Base-by-base conservation (phyloP, 1,140 invertebrate genomes). In the Drosophila hydei region DNA sequence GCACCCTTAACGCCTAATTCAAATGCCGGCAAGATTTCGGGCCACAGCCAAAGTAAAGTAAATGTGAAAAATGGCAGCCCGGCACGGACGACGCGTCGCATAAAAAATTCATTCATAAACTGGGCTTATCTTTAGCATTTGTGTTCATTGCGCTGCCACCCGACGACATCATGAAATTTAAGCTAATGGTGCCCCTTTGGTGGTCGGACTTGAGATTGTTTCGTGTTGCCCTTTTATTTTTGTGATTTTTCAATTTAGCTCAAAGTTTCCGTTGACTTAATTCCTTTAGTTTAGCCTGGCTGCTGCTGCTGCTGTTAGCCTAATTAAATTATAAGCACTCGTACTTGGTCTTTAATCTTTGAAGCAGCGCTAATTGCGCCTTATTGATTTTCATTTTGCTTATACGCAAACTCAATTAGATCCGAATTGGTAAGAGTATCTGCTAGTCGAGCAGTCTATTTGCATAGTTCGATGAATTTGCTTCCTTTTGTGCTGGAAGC, bases 31-130 rank as follows among this genome's bases (percentile, higher is more conserved):
- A 70, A 40, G 64, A 27, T 25, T 42, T 16, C 30, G 27, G 67
- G 47, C 47, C 33, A 38, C 43, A 9, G 12, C 60, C 23, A 72
- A 84, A n/a, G n/a, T n/a, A n/a, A n/a, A n/a, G n/a, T n/a, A n/a
- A 73, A 54, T 4, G n/a, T 4, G 36, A 38, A 12, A 12, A 14
- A 3, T 36, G 48, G 45, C 47, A 19, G 14, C n/a, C n/a, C 11
- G 16, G 36, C 45, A 12, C 6, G 60, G 42, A 61, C 74, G 67
- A 67, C 78, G 45, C 70, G 47, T 70, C 69, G 55, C 77, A 77
- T 85, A 77, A 85, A 79, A 85, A 80, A 87, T 75, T 79, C 81
- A 85, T 87, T 87, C 80, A 87, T 87, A 85, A 85, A 74, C 77
- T 77, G 69, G 65, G 62, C 67, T 80, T 87, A 77, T 87, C 74